These are phyloP conservation scores for Aquatica leii DNA, from an alignment of 2,888 invertebrate species.

Conservation along the genomic window DNA sequence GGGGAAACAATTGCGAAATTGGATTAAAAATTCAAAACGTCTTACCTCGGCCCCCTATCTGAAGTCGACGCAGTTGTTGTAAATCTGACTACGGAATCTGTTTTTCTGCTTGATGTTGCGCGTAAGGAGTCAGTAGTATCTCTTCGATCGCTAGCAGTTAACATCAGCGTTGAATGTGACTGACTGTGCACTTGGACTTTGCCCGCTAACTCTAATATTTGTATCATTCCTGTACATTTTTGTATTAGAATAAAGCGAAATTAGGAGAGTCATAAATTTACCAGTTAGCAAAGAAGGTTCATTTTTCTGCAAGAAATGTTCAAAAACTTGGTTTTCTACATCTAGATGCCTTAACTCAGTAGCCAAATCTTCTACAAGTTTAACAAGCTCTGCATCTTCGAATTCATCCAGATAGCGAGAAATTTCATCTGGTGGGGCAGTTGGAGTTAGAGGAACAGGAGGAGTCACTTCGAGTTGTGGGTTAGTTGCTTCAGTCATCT, in stretches of 20 bases:
- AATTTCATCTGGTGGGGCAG: neutral
- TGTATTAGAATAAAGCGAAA: no score
- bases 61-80: conserved; percentile 12
- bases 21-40: no score
- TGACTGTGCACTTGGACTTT: conserved; percentile 30
- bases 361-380: conserved; percentile 40
- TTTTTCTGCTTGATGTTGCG: conserved; percentile 16
- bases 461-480: no score
- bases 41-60: conserved; percentile 31
- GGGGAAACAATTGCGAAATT: no score
- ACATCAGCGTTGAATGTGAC: conserved; percentile 11
- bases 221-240: conserved; percentile 37
- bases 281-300: conserved; percentile 44
- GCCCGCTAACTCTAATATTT: conserved; percentile 38
- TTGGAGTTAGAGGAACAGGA: no score
- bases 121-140: conserved; percentile 20
- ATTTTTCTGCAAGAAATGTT: conserved; percentile 44
- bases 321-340: conserved; percentile 48
- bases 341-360: conserved; percentile 40
- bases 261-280: no score
- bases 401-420: conserved; percentile 38
- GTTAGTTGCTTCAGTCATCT: neutral
- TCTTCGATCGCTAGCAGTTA: conserved; percentile 3
- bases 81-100: conserved; percentile 21
- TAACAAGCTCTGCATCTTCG: conserved; percentile 42